phyloP scores from a whole-genome alignment of 2,888 invertebrate species.

The Carcina quercana region DNA sequence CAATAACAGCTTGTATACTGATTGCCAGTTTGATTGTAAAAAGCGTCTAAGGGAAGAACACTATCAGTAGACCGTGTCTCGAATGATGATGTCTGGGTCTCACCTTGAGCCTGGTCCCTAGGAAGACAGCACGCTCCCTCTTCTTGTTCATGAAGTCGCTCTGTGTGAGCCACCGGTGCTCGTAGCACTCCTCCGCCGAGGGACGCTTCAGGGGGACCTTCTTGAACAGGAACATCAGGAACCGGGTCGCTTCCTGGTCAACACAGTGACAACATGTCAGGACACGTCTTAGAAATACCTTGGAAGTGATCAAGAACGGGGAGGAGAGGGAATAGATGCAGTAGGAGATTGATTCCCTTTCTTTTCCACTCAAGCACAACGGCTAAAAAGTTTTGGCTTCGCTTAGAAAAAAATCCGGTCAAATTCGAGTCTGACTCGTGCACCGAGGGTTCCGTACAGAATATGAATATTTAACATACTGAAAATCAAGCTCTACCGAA shows the following conservation, averaged over 20 bases:
- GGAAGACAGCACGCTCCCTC: constrained; percentile 90
- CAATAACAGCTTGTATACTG: too few species aligned
- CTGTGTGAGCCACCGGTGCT: constrained; percentile 96
- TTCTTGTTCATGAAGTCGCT: constrained; percentile 95
- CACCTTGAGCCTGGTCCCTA: constrained; percentile 87
- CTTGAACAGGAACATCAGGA: constrained; percentile 97
- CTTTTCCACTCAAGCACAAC: too few species aligned
- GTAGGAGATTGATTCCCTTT: too few species aligned
- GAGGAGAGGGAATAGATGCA: too few species aligned
- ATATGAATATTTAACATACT: too few species aligned
- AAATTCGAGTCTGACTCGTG: too few species aligned
- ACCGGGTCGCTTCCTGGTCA: constrained; percentile 76
- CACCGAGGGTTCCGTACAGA: too few species aligned
- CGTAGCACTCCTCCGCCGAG: constrained; percentile 94
- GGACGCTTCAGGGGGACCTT: constrained; percentile 96
- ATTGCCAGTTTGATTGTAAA: not conserved
- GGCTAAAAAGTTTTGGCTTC: too few species aligned
- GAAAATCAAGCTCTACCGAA: too few species aligned
- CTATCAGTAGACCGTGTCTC: not conserved
- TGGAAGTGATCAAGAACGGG: too few species aligned
- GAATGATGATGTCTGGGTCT: not conserved
- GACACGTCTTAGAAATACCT: too few species aligned
- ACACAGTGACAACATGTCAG: not conserved
- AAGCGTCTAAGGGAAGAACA: not conserved
- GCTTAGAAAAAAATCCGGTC: too few species aligned